phyloP scores from a whole-genome alignment of 2,113 vertebrate species.

The Amphiprion percula region DNA sequence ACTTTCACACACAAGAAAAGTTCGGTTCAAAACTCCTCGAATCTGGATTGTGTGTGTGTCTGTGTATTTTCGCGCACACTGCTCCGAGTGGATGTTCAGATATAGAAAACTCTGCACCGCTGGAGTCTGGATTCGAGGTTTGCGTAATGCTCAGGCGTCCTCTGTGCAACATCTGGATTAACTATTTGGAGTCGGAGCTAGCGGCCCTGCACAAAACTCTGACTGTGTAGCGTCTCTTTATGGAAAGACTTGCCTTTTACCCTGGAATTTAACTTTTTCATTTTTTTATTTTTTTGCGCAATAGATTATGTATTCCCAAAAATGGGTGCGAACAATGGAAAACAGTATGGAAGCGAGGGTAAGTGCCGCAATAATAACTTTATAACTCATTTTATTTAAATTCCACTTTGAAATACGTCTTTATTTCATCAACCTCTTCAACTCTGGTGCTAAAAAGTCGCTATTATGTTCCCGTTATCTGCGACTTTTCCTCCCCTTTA shows the following conservation, averaged over 20 bases:
- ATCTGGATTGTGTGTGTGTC: neutral
- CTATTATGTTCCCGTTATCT: neutral
- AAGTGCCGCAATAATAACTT: conserved; percentile 70
- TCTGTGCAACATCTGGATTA: conserved; percentile 82
- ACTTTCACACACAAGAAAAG: conserved; percentile 34
- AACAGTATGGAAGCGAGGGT: conserved; percentile 98
- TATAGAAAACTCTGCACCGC: conserved; percentile 43
- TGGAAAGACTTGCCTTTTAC: conserved; percentile 32
- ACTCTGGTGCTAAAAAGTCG: neutral
- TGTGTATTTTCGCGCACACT: neutral
- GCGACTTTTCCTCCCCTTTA: neutral
- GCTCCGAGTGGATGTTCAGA: conserved; percentile 38
- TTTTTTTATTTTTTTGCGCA: conserved; percentile 43
- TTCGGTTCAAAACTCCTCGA: conserved; percentile 36
- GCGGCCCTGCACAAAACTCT: conserved; percentile 41
- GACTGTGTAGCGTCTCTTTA: conserved; percentile 39
- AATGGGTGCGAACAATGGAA: conserved; percentile 99
- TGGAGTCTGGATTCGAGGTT: conserved; percentile 64
- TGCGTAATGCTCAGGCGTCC: conserved; percentile 70
- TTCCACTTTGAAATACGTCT: neutral
- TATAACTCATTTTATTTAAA: conserved; percentile 22
- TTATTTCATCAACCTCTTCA: neutral
- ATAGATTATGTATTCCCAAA: conserved; percentile 91
- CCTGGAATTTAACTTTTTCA: conserved; percentile 63
- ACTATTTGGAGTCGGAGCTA: conserved; percentile 75